Evolutionary conservation across 1,140 invertebrate species (phyloP), one percentile per base, ranked within the genome.

Genomic region (Eriocheir sinensis): DNA sequence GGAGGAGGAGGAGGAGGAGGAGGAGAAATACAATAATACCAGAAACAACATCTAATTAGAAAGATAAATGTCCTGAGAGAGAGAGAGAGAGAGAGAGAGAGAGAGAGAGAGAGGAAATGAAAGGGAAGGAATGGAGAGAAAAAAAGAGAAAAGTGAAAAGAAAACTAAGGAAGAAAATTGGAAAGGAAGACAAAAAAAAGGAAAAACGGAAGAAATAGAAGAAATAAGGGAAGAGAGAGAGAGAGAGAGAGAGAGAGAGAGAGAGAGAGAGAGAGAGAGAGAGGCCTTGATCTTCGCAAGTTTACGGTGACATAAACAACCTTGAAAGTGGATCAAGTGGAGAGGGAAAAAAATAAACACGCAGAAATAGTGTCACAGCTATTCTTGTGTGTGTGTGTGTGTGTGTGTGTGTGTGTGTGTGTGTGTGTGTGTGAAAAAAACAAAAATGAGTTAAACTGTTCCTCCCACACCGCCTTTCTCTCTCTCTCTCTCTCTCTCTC

Each of bases 201-300:
- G 38, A 36, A 30, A 36, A 89, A 36, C 34, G 34, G 34, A n/a
- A 89, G 86, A 30, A n/a, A 89, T 30, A 89, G 86, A 89, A 30
- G 86, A 89, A 36, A 89, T 6, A 40, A n/a, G 38, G 86, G 15
- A n/a, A 89, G 86, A 89, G 86, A 89, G 86, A 89, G 34, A 89
- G 40, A 40, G 86, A 89, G 86, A 44, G 86, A 44, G 34, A 44
- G 86, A 40, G 40, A 44, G 86, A 44, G 34, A 89, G 86, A 44
- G 34, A 44, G 86, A 41, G 40, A 89, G 86, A 89, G 86, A 89
- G 86, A 89, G 40, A 44, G 86, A 44, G 40, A 44, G 40, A 38
- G 86, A 40, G 86, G 38, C n/a, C 17, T 12, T 41, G 38, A 89
- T 17, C 30, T 27, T 32, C n/a, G 17, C 44, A 40, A 27, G 12